Evolutionary conservation across 2,797 vertebrate genomes (phyloP), one percentile per base, ranked within the genome.

Genomic region (Sternarchorhynchus goeldii): DNA sequence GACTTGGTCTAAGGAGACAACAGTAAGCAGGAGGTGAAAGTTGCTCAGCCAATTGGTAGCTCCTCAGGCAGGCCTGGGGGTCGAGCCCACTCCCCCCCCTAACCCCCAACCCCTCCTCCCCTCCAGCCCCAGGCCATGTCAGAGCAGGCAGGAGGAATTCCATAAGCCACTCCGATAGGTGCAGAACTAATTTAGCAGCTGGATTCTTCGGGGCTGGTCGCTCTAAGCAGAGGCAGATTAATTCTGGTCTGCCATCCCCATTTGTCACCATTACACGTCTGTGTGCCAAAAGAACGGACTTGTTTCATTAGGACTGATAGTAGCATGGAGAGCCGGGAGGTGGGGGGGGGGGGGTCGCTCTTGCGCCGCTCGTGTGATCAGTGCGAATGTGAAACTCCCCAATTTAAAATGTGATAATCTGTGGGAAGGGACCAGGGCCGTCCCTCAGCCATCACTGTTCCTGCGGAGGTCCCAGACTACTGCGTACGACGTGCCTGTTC

Each of bases 151-250:
- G 81, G 75, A 89, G 87, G 90, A 92, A 92, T 92, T 91, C 89
- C 90, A 90, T 90, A 90, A 89, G 89, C 90, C 90, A 89, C 88
- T 90, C 88, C 84, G 84, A 89, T 84, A 85, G 85, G 90, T 91
- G 88, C 83, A 65, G 82, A 88, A 91, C 91, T 87, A 90, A 87
- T 92, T 92, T 91, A 91, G 88, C 88, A 88, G 89, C 89, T 91
- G 87, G 89, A 86, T 89, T 86, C 88, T 75, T 87, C 73, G 75
- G 84, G 83, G 70, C 73, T 18, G 75, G 79, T 41, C 73, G 45
- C 53, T 78, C 59, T 45, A 81, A 73, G 76, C 74, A 76, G 82
- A 57, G 85, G 88, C 84, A 88, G 83, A 90, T 91, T 88, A 86
- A 89, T 92, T 84, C 88, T 86, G 90, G 91, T 89, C 89, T 83